Percentiles rank a stretch among this genome's conserved stretches.
Conservation (phyloP, 2,888 invertebrate genomes). For the Beris morrisii region DNA sequence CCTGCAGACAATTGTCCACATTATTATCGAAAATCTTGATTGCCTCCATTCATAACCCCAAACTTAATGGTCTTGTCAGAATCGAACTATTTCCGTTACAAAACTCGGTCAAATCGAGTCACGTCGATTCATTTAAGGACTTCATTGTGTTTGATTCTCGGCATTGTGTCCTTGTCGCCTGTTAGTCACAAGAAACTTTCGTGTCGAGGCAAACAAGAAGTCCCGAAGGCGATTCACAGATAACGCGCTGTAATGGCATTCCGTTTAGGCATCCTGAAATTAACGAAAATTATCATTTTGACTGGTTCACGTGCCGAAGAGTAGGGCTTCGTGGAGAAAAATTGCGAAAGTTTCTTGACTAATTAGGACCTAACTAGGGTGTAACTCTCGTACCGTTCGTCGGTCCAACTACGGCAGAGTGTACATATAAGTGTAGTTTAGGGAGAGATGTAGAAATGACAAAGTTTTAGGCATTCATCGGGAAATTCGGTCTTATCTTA, state of each 20-base stretch:
- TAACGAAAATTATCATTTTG: constrained; percentile 26
- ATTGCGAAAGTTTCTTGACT: constrained; percentile 31
- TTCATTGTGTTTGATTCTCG: constrained; percentile 13
- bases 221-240: constrained; percentile 6
- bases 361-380: constrained; percentile 29
- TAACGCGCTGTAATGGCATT: constrained; percentile 21
- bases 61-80: constrained; percentile 11
- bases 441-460: constrained; percentile 13
- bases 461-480: constrained; percentile 24
- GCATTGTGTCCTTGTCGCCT: not conserved
- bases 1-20: too few species aligned
- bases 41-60: constrained; percentile 9
- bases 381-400: too few species aligned
- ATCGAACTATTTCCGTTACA: constrained; percentile 12
- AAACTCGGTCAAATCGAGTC: constrained; percentile 1
- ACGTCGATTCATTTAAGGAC: constrained; percentile 24
- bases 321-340: not conserved
- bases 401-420: not conserved
- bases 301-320: not conserved
- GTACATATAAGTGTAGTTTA: constrained; percentile 8
- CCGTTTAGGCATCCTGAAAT: constrained; percentile 7
- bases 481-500: constrained; percentile 22
- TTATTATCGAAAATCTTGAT: not conserved
- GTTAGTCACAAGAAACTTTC: not conserved
- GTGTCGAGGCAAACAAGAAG: not conserved